A percentile compares a stretch with the other conserved stretches of the same genome.
These are phyloP conservation scores for Melanotaenia duboulayi DNA, from an alignment of 2,113 vertebrate species.

Conservation along the genomic window DNA sequence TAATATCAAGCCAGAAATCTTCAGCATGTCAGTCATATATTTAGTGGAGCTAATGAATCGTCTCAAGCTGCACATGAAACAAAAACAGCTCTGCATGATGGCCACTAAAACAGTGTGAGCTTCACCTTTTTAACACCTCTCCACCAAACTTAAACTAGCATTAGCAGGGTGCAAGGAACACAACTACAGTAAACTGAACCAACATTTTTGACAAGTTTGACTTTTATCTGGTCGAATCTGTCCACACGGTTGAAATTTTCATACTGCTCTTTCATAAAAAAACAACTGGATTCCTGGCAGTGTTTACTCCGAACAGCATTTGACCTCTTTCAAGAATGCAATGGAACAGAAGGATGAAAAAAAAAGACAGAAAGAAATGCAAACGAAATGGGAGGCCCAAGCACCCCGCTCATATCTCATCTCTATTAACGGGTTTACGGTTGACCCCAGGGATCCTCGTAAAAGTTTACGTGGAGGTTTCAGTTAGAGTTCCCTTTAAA, in stretches of 20 bases:
- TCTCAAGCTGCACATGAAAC: slow-evolving; percentile 42
- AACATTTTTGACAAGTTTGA: slow-evolving; percentile 10
- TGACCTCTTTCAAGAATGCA: slow-evolving; percentile 82
- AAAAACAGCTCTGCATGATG: slow-evolving; percentile 28
- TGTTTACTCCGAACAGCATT: slow-evolving; percentile 73
- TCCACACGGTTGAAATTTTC: slow-evolving; percentile 43
- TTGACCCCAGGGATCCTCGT: slow-evolving; percentile 87
- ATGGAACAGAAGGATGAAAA: slow-evolving; percentile 62
- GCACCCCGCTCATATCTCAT: slow-evolving; percentile 85
- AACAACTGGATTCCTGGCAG: slow-evolving; percentile 43
- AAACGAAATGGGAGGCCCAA: slow-evolving; percentile 86
- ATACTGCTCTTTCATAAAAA: slow-evolving; percentile 48
- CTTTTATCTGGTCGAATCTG: slow-evolving; percentile 32
- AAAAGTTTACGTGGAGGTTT: slow-evolving; percentile 87
- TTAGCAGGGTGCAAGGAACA: slow-evolving; percentile 2
- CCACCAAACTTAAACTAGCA: slow-evolving; percentile 15
- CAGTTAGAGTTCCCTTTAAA: slow-evolving; percentile 83
- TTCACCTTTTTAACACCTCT: slow-evolving; percentile 61
- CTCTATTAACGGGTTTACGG: slow-evolving; percentile 88
- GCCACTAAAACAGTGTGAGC: slow-evolving; percentile 72
- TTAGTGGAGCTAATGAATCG: slow-evolving; percentile 47
- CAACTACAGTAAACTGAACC: not conserved
- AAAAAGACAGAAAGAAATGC: slow-evolving; percentile 58
- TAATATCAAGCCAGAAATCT: not conserved
- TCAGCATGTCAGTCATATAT: slow-evolving; percentile 25